Evolutionary conservation across 2,888 invertebrate species (phyloP).

Genomic region (Phengaris arion): DNA sequence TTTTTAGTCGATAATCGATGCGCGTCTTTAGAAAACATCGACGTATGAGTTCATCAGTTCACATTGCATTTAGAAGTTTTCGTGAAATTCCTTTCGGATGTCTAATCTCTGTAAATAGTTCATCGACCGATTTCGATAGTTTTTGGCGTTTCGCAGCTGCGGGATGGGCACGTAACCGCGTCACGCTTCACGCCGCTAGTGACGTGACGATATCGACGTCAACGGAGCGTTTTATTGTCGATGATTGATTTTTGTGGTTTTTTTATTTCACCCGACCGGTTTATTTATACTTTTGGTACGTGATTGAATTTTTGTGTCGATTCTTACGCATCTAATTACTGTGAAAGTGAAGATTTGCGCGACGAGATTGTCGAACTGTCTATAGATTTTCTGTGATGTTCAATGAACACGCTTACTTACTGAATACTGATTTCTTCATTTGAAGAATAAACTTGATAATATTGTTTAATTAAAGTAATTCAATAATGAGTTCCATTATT

Average conservation of each 20-base stretch:
- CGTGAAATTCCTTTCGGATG: background rate
- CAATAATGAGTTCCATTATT: too few species aligned
- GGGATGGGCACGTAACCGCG: slow-evolving; percentile 54
- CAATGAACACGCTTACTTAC: background rate
- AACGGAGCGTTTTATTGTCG: slow-evolving; percentile 49
- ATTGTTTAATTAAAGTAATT: too few species aligned
- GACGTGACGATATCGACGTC: slow-evolving; percentile 63
- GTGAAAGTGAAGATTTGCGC: slow-evolving; percentile 12
- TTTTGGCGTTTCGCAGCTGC: slow-evolving; percentile 47
- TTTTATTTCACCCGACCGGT: slow-evolving; percentile 37
- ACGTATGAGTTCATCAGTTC: background rate
- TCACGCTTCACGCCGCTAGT: slow-evolving; percentile 56
- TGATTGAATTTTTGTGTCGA: slow-evolving; percentile 31
- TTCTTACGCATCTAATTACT: slow-evolving; percentile 25
- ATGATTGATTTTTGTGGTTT: slow-evolving; percentile 48
- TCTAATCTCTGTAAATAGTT: slow-evolving; percentile 40
- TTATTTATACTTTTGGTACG: slow-evolving; percentile 38
- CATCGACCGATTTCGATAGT: slow-evolving; percentile 52
- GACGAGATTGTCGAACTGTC: background rate
- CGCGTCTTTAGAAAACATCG: background rate
- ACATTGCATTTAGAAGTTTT: background rate
- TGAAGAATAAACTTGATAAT: too few species aligned
- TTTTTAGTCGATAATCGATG: background rate
- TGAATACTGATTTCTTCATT: too few species aligned
- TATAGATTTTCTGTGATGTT: background rate